Evolutionary conservation across 2,888 invertebrate species (phyloP), one percentile per base, ranked within the genome.

Genomic region (Aporophyla nigra): DNA sequence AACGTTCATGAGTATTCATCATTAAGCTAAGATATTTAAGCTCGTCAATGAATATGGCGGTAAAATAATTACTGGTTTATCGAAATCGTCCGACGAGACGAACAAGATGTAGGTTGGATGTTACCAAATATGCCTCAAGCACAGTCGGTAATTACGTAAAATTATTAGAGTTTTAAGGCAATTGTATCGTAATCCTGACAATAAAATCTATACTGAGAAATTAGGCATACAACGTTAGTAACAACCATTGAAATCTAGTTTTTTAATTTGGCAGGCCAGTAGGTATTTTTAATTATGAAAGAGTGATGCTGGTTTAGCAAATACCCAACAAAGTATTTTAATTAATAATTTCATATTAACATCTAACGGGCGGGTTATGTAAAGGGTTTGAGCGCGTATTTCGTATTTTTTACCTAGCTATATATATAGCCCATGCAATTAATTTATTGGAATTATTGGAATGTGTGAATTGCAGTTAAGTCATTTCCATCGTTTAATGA

Each of bases 141-240:
- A 2, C 59, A 27, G n/a, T 51, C 43, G 27, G 21, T 62, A 61
- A 76, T 82, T 77, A 77, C 62, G 49, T 81, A 81, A 74, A 81
- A 21, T 6, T 21, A 16, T 33, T 53, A 62, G 27, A 43, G 10
- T 74, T 43, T 59, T 19, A 24, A 51, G 54, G 24, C 12, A 21
- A 58, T 27, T 58, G 62, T 46, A 56, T 56, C 43, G 43, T 27
- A n/a, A 2, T n/a, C 10, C 19, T 46, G 27, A 58, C 21, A 14
- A 53, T 61, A n/a, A 49, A 61, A n/a, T 54, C 49, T 14, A 74
- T 51, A 5, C 40, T 40, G 40, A 19, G 21, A 62, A 81, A 54
- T 46, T 53, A 49, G 3, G 19, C 40, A 6, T 40, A 24, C 33
- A 51, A 51, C 16, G 9, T 33, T n/a, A 66, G 27, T 10, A n/a